These are phyloP conservation scores for Trinorchestia longiramus DNA, from an alignment of 1,140 invertebrate genomes.

Conservation along the genomic window DNA sequence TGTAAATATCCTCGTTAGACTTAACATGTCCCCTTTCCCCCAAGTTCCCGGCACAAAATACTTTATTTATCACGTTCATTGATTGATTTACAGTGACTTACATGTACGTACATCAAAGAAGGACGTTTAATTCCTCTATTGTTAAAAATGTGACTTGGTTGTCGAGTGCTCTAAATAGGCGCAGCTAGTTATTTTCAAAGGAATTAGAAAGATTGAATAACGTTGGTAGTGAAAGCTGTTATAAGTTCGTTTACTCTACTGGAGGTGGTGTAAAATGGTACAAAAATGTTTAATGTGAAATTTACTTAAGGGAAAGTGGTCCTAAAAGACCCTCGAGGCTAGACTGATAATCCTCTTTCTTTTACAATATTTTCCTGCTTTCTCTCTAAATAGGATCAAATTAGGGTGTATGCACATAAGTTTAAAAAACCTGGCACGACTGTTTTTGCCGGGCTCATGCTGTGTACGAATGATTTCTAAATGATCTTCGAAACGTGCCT, in stretches of 20 bases:
- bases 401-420: no score
- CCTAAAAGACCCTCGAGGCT: background rate
- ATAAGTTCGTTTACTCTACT: no score
- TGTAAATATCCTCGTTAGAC: background rate
- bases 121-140: background rate
- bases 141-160: background rate
- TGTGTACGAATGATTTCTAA: no score
- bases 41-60: background rate
- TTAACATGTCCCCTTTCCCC: background rate
- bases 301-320: background rate
- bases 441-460: no score
- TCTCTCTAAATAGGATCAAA: no score
- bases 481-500: no score
- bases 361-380: no score
- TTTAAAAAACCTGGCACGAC: no score
- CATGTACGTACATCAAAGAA: background rate
- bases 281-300: background rate
- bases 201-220: background rate
- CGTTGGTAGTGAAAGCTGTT: no score
- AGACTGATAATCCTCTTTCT: no score
- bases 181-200: background rate
- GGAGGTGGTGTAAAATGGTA: no score
- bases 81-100: no score
- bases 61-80: background rate
- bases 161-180: background rate